phyloP scores from a whole-genome alignment of 2,797 vertebrate genomes.

The Paratrypauchen microcephalus region DNA sequence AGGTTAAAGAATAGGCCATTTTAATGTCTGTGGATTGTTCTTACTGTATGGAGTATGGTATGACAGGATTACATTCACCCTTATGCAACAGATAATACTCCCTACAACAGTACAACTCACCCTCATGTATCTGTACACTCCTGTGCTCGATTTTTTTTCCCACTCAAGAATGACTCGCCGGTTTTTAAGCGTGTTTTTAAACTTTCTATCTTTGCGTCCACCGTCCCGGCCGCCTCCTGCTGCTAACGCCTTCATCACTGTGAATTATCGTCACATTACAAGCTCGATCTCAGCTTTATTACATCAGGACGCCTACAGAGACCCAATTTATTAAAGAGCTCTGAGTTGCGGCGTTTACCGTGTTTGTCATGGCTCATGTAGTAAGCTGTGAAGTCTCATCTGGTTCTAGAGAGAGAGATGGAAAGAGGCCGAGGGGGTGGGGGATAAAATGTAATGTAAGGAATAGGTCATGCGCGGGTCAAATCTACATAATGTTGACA shows the following conservation, averaged over 20 bases:
- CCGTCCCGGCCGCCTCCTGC: slow-evolving; percentile 12
- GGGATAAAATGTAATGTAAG: slow-evolving; percentile 8
- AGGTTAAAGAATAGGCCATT: too few species aligned
- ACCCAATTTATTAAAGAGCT: slow-evolving; percentile 21
- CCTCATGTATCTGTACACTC: background rate
- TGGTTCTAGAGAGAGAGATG: background rate
- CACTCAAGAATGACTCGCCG: slow-evolving; percentile 28
- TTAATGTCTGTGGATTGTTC: too few species aligned
- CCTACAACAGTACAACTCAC: too few species aligned
- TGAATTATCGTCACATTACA: slow-evolving; percentile 43
- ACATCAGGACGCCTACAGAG: slow-evolving; percentile 16
- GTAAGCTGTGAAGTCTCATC: background rate
- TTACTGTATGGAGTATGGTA: too few species aligned
- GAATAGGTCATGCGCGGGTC: slow-evolving; percentile 19
- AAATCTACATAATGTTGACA: slow-evolving; percentile 18
- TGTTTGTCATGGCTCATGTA: slow-evolving; percentile 17
- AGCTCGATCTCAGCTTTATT: slow-evolving; percentile 27
- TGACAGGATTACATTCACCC: too few species aligned
- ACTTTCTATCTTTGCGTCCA: slow-evolving; percentile 4
- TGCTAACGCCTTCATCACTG: slow-evolving; percentile 27
- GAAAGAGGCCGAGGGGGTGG: background rate
- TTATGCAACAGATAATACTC: too few species aligned
- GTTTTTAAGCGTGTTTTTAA: background rate
- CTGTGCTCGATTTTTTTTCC: slow-evolving; percentile 10
- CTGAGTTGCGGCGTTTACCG: slow-evolving; percentile 22